Base-by-base conservation (phyloP, 2,797 vertebrate species). In the Rhinophrynus dorsalis region DNA sequence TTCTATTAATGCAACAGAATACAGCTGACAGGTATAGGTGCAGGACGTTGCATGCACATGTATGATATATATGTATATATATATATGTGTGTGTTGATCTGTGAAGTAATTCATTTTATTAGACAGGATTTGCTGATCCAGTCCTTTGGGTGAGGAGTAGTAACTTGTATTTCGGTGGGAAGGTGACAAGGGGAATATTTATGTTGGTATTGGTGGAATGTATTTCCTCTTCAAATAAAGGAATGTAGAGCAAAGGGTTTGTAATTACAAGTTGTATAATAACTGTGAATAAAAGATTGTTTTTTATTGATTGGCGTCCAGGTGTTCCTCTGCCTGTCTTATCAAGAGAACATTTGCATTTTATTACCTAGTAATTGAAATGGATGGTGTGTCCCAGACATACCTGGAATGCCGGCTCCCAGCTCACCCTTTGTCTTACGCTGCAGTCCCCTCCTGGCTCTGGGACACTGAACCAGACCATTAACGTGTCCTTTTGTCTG, bases 231-330 rank as follows among this genome's bases (percentile, higher is more conserved):
- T 62, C 79, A 73, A 66, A 83, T 79, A n/a, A 80, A 77, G 80
- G 85, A 86, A 83, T 77, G 82, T 75, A 13, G 75, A 37, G 44
- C n/a, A 30, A 30, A 20, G 7, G 75, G 70, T 76, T 78, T 77
- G 6, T 89, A 86, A 89, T 89, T 85, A 89, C 78, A 83, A 82
- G 79, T 77, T 77, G 78, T 75, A 76, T 42, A 67, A 75, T 72
- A 42, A 73, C 69, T 75, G 78, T 50, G 57, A 78, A 81, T 80
- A 79, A 80, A 83, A 79, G 69, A 79, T 79, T 61, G 82, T 55
- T 70, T 78, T 78, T 81, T 80, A 77, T 79, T 76, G 78, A 72
- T 68, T 74, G 62, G 73, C 63, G 66, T 71, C 76, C 81, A 84
- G 80, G 80, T 83, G 81, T 76, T 77, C 76, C 21, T 13, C 55